Conservation (phyloP, 2,113 vertebrate species). For the Macaca mulatta region DNA sequence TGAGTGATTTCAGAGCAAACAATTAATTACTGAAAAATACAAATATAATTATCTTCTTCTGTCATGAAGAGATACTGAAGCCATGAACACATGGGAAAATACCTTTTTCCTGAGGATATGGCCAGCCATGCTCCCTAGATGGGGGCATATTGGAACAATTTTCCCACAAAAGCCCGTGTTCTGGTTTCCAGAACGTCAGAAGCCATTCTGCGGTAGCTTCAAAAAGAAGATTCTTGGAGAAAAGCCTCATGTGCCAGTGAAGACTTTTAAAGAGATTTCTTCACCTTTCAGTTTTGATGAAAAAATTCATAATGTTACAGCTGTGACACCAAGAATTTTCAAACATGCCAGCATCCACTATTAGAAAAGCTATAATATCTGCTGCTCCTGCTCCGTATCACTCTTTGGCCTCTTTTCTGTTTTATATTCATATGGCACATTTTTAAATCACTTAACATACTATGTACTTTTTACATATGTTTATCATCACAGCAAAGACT, state of each 20-base stretch:
- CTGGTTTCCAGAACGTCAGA: not conserved
- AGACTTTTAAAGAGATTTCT: not conserved
- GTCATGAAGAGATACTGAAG: not conserved
- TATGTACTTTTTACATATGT: not conserved
- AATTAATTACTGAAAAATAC: slow-evolving; percentile 17
- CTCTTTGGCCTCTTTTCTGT: not conserved
- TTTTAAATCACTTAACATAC: not conserved
- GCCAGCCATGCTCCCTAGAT: not conserved
- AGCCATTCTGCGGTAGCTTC: not conserved
- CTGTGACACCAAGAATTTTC: not conserved
- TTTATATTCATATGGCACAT: not conserved
- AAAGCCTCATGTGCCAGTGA: not conserved
- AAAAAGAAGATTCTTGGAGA: not conserved
- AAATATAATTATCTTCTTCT: slow-evolving; percentile 21
- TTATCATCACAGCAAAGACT: not conserved
- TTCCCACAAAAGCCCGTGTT: not conserved
- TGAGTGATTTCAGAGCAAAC: slow-evolving; percentile 1
- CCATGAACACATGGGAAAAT: not conserved
- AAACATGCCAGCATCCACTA: not conserved
- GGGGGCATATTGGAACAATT: not conserved
- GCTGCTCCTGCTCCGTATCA: not conserved
- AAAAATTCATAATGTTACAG: not conserved
- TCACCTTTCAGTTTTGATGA: not conserved
- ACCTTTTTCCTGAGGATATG: not conserved
- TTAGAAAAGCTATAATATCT: not conserved